Evolutionary conservation across 2,797 vertebrate species (phyloP).

Genomic region (Aplochiton taeniatus): DNA sequence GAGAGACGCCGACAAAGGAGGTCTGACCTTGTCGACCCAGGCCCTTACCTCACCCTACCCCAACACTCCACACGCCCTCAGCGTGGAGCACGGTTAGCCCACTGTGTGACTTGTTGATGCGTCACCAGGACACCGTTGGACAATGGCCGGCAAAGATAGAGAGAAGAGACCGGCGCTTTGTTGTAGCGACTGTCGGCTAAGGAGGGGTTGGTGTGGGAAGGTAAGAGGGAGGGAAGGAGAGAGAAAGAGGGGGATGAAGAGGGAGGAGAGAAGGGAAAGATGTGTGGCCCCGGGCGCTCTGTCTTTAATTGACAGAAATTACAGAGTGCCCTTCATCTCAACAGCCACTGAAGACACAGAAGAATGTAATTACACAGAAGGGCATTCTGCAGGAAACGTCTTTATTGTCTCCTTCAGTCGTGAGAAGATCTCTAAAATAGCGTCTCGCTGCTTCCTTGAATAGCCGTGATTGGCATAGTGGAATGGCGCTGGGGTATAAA

Average conservation of each 20-base stretch:
- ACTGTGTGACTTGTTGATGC: constrained; percentile 34
- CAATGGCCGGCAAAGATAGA: constrained; percentile 20
- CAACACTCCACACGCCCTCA: constrained; percentile 26
- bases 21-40: constrained; percentile 24
- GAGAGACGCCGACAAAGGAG: background rate
- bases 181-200: constrained; percentile 49
- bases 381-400: constrained; percentile 32
- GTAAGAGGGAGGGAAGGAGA: constrained; percentile 29
- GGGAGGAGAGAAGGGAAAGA: constrained; percentile 26
- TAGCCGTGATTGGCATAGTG: constrained; percentile 21
- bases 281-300: constrained; percentile 48
- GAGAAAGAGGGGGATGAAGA: background rate
- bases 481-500: constrained; percentile 3
- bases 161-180: constrained; percentile 21
- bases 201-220: constrained; percentile 22
- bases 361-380: constrained; percentile 59
- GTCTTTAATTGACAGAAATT: constrained; percentile 68
- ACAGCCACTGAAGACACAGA: constrained; percentile 56
- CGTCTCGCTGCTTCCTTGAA: constrained; percentile 17
- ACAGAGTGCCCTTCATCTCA: constrained; percentile 56
- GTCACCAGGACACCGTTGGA: constrained; percentile 30
- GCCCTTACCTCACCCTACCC: constrained; percentile 14
- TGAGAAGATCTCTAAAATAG: constrained; percentile 21
- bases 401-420: constrained; percentile 28
- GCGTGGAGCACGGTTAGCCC: constrained; percentile 20